phyloP scores from a whole-genome alignment of 2,888 invertebrate species.

The Pyrochroa serraticornis region DNA sequence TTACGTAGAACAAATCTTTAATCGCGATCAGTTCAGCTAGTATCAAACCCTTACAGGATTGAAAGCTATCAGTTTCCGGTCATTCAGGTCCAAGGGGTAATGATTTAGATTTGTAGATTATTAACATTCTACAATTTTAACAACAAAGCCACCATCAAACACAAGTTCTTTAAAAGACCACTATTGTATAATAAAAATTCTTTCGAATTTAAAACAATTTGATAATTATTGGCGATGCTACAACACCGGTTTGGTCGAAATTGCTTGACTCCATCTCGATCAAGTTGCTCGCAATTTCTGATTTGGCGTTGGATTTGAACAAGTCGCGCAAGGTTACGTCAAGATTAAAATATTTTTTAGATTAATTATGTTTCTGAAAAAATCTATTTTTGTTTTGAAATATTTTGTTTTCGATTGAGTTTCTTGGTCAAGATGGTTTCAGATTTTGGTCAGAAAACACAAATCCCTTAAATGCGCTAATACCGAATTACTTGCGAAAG shows the following conservation, averaged over 20 bases:
- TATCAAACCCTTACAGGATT: slow-evolving; percentile 31
- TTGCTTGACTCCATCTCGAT: slow-evolving; percentile 5
- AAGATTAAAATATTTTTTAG: slow-evolving; percentile 10
- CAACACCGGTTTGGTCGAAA: slow-evolving; percentile 14
- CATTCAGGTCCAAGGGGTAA: slow-evolving; percentile 7
- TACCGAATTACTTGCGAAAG: slow-evolving; percentile 24
- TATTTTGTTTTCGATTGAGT: too few relatives aligned
- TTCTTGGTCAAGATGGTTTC: too few relatives aligned
- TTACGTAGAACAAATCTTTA: slow-evolving; percentile 38
- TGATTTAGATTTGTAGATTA: background rate
- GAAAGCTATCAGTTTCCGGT: background rate
- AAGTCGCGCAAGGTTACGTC: background rate
- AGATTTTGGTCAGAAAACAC: too few relatives aligned
- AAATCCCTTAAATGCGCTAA: background rate
- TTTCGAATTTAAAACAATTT: slow-evolving; percentile 28
- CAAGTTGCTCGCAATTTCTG: slow-evolving; percentile 27
- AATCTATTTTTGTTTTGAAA: too few relatives aligned
- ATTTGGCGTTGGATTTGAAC: slow-evolving; percentile 14
- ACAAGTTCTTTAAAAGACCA: slow-evolving; percentile 11
- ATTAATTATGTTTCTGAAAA: background rate
- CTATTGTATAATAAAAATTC: background rate
- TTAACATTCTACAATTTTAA: slow-evolving; percentile 35
- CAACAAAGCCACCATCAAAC: slow-evolving; percentile 38
- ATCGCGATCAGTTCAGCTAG: slow-evolving; percentile 35
- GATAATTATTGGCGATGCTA: too few relatives aligned